phyloP scores from a whole-genome alignment of 2,113 vertebrate species.

The Odocoileus virginianus region DNA sequence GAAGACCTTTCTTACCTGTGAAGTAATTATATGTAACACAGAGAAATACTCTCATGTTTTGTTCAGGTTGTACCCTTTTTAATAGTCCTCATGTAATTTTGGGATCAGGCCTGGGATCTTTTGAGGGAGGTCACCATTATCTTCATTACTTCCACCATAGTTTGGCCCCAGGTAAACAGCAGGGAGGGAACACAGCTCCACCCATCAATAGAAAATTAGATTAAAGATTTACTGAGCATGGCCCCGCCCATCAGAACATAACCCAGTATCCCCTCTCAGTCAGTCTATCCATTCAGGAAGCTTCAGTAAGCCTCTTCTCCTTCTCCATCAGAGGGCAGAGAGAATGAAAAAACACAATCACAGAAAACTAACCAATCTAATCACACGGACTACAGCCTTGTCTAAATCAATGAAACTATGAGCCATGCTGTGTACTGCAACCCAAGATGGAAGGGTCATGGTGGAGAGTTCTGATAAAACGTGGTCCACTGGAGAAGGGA shows the following conservation, averaged over 20 bases:
- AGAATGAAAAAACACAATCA: background rate
- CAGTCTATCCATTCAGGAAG: background rate
- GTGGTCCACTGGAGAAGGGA: background rate
- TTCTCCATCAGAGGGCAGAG: background rate
- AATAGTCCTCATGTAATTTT: background rate
- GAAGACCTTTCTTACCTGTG: constrained; percentile 45
- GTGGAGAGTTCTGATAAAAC: background rate
- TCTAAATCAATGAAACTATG: background rate
- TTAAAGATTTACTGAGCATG: background rate
- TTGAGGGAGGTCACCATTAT: background rate
- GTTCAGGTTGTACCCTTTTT: background rate
- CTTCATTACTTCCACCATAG: background rate
- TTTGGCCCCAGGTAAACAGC: background rate
- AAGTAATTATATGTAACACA: constrained; percentile 43
- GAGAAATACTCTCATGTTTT: constrained; percentile 13
- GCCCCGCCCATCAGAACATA: background rate
- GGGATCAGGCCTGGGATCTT: background rate
- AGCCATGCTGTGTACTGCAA: background rate
- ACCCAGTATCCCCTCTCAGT: background rate
- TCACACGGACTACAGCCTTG: background rate
- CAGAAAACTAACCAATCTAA: background rate
- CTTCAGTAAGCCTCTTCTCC: background rate
- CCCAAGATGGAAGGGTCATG: accelerated
- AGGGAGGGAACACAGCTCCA: background rate
- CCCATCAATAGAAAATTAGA: background rate